phyloP scores from a whole-genome alignment of 2,113 vertebrate species.

The Pavo muticus region DNA sequence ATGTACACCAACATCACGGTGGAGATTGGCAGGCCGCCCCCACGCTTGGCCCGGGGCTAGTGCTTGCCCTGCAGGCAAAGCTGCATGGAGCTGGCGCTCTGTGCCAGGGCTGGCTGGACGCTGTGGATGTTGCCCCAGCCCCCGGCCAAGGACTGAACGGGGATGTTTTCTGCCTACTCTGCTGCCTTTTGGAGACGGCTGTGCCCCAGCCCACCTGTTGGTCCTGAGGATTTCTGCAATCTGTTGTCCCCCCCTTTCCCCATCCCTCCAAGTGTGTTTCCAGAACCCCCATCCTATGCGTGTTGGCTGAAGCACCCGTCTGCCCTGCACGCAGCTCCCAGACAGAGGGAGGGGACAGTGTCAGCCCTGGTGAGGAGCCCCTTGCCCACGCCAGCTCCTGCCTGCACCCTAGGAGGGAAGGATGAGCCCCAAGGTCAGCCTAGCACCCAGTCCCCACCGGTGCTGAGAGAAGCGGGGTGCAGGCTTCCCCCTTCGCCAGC shows the following conservation, averaged over 20 bases:
- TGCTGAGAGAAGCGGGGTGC: constrained; percentile 48
- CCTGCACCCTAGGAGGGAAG: not conserved
- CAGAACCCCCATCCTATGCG: constrained; percentile 42
- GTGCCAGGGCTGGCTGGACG: not conserved
- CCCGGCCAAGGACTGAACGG: constrained; percentile 1
- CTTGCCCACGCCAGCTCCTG: not conserved
- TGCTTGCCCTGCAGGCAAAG: not conserved
- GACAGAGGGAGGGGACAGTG: not conserved
- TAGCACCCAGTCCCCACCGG: not conserved
- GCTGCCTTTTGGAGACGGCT: constrained; percentile 63
- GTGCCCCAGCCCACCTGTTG: not conserved
- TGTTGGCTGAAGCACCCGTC: not conserved
- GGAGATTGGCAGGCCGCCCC: constrained; percentile 93
- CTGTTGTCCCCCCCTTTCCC: not conserved
- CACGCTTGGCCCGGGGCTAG: constrained; percentile 89
- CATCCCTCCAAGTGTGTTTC: constrained; percentile 42
- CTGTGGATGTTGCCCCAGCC: not conserved
- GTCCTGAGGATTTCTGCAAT: constrained; percentile 39
- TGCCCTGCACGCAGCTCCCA: fast-evolving
- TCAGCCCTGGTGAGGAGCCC: not conserved
- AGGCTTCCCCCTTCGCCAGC: constrained; percentile 43
- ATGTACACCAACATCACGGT: constrained; percentile 98
- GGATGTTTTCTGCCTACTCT: constrained; percentile 59
- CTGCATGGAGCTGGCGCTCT: not conserved
- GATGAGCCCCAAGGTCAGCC: not conserved